Percentiles rank a stretch among this genome's conserved stretches.
phyloP scores from a whole-genome alignment of 2,888 invertebrate genomes.

The Thyatira batis region DNA sequence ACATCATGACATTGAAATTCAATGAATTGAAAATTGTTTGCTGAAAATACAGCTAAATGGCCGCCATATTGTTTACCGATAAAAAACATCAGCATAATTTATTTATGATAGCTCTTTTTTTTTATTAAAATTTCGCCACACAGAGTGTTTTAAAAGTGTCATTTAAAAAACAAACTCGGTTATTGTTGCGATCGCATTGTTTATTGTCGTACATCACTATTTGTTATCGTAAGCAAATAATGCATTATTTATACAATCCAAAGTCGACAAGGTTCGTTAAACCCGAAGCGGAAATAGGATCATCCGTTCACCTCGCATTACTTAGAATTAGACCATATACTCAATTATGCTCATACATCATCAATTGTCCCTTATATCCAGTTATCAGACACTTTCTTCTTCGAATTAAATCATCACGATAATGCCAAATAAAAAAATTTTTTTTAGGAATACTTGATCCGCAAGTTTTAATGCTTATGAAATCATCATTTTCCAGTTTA shows the following conservation, averaged over 20 bases:
- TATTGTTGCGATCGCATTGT: constrained; percentile 33
- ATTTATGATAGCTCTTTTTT: background rate
- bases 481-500: no score
- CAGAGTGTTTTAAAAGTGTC: background rate
- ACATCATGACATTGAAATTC: no score
- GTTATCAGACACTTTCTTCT: no score
- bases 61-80: background rate
- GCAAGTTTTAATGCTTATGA: no score
- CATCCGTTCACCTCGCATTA: constrained; percentile 14
- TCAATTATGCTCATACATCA: background rate
- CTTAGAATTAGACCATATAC: background rate
- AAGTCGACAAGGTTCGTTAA: constrained; percentile 29
- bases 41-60: no score
- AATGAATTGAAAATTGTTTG: no score
- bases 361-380: background rate
- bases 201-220: constrained; percentile 21
- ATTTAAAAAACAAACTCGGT: constrained; percentile 21
- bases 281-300: constrained; percentile 23
- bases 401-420: no score
- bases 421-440: no score
- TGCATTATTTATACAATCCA: constrained; percentile 27
- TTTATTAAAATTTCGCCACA: background rate
- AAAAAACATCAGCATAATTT: background rate
- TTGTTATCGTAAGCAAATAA: constrained; percentile 35
- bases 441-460: no score